Evolutionary conservation across 2,888 invertebrate species (phyloP), one percentile per base, ranked within the genome.

Genomic region (Osmoderma eremita): DNA sequence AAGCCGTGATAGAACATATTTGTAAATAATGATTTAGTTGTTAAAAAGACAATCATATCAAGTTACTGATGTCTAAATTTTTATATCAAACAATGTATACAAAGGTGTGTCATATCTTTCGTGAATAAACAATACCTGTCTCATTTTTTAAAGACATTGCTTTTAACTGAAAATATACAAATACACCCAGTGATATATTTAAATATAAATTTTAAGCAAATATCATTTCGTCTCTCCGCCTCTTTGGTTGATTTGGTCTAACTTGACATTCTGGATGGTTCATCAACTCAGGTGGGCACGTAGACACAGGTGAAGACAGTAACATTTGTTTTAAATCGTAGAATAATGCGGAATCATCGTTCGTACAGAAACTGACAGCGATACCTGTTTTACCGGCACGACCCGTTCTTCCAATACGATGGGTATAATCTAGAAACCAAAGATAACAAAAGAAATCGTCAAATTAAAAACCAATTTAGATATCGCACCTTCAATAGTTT

Each of bases 211-310:
- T 70, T 84, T 89, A 95, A 30, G 95, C 95, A 84, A 96, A 96
- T 83, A 97, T 95, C 87, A 96, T 96, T 83, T 97, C 97, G 79
- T 97, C 96, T 24, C 95, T 84, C 70, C 96, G 86, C 77, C 97
- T 95, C 80, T 97, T 97, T 63, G 97, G 97, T 15, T 95, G 92
- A 30, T 97, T 95, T 0, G 98, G 98, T 78, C 98, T 98, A 78
- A 96, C 94, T 81, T 98, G 98, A 0, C 99, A 98, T 70, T 99
- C 99, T 0, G 98, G 95, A 82, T 99, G 99, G 82, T 98, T 99
- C 82, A 95, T 91, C 51, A 99, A 85, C 79, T 99, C 99, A 0
- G 97, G 95, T 2, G 98, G 97, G 82, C 98, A 98, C 0, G 91
- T 91, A 0, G 97, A 97, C 2, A 94, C 94, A 0, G 98, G 97